These are phyloP conservation scores for Cinclus mexicanus DNA, from an alignment of 2,113 vertebrate species.

Conservation along the genomic window DNA sequence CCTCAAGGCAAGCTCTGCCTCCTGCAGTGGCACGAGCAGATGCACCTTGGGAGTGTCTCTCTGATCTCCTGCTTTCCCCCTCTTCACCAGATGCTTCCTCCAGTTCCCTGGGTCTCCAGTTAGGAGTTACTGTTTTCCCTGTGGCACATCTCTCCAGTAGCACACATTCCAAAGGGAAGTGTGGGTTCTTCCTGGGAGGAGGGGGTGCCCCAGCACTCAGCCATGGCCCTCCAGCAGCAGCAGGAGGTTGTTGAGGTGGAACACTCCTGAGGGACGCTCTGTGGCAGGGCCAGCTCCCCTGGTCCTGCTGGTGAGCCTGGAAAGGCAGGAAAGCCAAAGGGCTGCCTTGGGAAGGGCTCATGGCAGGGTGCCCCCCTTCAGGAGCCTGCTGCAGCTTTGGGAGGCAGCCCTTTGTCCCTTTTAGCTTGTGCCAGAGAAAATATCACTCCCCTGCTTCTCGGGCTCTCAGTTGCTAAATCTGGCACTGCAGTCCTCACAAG, in stretches of 20 bases:
- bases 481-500: rapidly evolving
- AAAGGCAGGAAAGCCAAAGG: background rate
- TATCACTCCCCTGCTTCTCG: background rate
- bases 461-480: background rate
- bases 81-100: background rate
- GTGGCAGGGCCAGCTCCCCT: background rate
- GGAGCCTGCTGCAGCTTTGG: background rate
- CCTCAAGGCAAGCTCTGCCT: background rate
- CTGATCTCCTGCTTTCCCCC: background rate
- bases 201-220: background rate
- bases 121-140: background rate
- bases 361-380: background rate
- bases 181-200: background rate
- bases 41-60: background rate
- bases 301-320: conserved; percentile 24
- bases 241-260: background rate
- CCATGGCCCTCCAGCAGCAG: background rate
- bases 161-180: background rate
- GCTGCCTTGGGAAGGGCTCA: background rate
- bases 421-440: conserved; percentile 13
- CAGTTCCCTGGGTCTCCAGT: background rate
- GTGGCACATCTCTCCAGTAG: background rate
- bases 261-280: background rate
- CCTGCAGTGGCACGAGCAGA: background rate
- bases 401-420: background rate